Conservation (phyloP, 64 coral and sea anemone genomes). For the Pachyseris speciosa region DNA sequence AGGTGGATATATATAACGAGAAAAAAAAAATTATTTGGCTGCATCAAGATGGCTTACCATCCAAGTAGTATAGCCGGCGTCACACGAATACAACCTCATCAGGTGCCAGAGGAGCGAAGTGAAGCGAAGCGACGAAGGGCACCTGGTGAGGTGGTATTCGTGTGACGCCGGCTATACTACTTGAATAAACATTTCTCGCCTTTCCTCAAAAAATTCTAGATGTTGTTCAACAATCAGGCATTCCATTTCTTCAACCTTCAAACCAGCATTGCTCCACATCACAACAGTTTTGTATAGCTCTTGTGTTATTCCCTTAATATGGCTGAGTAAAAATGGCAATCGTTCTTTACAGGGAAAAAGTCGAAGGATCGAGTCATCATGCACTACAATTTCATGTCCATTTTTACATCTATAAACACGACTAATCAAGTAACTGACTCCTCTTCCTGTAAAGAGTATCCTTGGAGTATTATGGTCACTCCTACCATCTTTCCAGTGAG, state of each 20-base stretch:
- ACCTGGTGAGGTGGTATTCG: too few species aligned
- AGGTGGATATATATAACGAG: too few species aligned
- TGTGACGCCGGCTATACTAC: too few species aligned
- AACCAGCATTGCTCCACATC: background rate
- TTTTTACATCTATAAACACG: conserved; percentile 14
- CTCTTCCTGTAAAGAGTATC: conserved; percentile 4
- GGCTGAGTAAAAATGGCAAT: background rate
- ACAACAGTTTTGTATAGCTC: conserved; percentile 3
- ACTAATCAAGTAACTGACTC: conserved; percentile 31
- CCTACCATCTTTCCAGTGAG: conserved; percentile 46
- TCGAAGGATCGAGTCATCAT: conserved; percentile 1
- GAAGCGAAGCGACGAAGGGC: too few species aligned
- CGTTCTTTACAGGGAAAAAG: conserved; percentile 10
- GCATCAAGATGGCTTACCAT: too few species aligned
- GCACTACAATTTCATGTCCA: conserved; percentile 28
- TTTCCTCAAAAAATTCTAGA: conserved; percentile 41
- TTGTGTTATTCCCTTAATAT: background rate
- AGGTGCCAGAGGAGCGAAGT: too few species aligned
- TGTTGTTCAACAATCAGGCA: conserved; percentile 1
- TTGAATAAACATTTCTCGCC: conserved; percentile 25
- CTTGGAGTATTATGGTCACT: conserved; percentile 20
- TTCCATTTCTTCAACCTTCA: conserved; percentile 19
- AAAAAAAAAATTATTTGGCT: too few species aligned
- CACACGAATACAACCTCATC: too few species aligned
- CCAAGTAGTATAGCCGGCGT: too few species aligned